Evolutionary conservation across 30 jellyfish, hydroid and myxozoan genomes (phyloP).

Genomic region (Hydra vulgaris): DNA sequence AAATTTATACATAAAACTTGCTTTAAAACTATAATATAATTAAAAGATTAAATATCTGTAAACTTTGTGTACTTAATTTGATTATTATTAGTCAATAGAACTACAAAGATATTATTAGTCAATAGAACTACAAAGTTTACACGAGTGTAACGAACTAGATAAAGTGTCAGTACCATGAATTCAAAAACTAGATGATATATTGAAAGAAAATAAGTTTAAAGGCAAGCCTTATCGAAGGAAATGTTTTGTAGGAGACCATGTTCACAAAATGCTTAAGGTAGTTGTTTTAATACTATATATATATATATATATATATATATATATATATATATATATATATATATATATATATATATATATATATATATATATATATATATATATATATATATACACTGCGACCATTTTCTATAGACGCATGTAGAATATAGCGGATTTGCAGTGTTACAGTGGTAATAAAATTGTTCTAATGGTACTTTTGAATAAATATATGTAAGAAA

Average conservation of each 20-base stretch:
- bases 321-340: no score
- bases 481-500: no score
- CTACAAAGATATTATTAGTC: not conserved
- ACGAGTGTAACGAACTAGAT: not conserved
- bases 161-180: not conserved
- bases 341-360: no score
- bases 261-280: conserved; percentile 21
- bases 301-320: no score
- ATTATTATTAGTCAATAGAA: not conserved
- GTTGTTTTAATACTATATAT: not conserved
- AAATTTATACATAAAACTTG: not conserved
- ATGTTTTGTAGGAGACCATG: conserved; percentile 22
- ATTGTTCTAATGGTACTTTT: no score
- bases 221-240: not conserved
- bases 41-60: not conserved
- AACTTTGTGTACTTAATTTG: not conserved
- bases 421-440: no score
- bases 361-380: no score
- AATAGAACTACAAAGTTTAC: not conserved
- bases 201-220: not conserved
- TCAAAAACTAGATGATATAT: conserved; percentile 1
- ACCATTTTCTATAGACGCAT: no score
- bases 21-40: not conserved
- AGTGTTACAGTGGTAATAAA: no score
- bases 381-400: no score